These are phyloP conservation scores for Trachelus iudaicus DNA, from an alignment of 2,888 invertebrate species.

Conservation along the genomic window DNA sequence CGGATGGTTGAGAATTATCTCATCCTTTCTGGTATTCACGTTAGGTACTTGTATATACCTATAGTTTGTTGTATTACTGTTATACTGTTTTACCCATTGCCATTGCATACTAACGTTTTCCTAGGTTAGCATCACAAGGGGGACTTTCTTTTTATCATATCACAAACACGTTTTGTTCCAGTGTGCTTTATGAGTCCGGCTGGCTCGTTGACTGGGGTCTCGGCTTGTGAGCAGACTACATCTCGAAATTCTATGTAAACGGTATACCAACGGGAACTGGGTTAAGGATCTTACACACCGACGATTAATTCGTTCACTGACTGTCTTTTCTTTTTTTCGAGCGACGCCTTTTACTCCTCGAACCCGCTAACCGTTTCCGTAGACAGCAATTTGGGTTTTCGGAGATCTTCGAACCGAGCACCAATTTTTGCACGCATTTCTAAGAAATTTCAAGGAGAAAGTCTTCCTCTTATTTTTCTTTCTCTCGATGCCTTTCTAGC, in stretches of 20 bases:
- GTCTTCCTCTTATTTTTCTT: not conserved
- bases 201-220: not conserved
- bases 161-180: not conserved
- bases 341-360: not conserved
- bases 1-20: not conserved
- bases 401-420: not conserved
- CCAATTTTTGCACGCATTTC: not conserved
- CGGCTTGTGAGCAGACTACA: not conserved
- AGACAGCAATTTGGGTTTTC: not conserved
- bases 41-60: not conserved
- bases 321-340: not conserved
- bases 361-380: not conserved
- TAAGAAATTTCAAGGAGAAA: not conserved
- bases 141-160: not conserved
- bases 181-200: not conserved
- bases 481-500: not conserved
- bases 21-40: not conserved
- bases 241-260: not conserved
- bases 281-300: not conserved
- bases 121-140: not conserved
- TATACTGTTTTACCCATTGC: not conserved
- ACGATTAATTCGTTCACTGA: not conserved
- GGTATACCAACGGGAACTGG: not conserved
- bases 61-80: not conserved
- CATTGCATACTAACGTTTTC: not conserved